Conservation (phyloP, 53 echinoderm and acorn worm species). For the Zoroaster sp. region DNA sequence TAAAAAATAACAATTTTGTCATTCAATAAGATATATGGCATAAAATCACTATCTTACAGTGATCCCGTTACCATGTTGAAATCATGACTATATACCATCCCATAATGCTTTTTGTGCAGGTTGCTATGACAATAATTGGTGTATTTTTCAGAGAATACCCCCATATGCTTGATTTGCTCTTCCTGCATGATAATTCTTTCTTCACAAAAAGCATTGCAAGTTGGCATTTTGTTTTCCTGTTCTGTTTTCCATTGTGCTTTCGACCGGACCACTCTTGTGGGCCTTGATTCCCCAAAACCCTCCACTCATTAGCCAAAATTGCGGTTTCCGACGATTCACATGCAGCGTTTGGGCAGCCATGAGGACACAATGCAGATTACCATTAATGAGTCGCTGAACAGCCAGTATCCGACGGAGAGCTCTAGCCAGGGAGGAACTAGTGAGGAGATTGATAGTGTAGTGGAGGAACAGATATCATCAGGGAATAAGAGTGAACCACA, state of each 20-base stretch:
- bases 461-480: neutral
- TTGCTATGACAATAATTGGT: constrained; percentile 23
- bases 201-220: constrained; percentile 9
- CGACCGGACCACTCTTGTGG: neutral
- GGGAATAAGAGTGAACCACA: too few relatives aligned
- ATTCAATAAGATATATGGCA: too few relatives aligned
- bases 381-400: constrained; percentile 15
- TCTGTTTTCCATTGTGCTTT: neutral
- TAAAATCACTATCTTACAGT: neutral
- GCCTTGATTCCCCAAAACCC: neutral
- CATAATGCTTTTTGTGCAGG: constrained; percentile 26
- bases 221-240: constrained; percentile 48
- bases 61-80: neutral
- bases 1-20: too few relatives aligned
- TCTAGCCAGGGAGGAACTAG: constrained; percentile 46
- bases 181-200: neutral
- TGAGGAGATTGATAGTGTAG: neutral
- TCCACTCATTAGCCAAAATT: constrained; percentile 36
- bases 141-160: neutral
- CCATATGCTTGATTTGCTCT: neutral
- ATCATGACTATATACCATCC: neutral
- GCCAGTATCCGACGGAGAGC: constrained; percentile 19
- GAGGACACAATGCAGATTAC: constrained; percentile 49
- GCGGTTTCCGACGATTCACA: constrained; percentile 70
- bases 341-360: constrained; percentile 51